A percentile compares a stretch with the other conserved stretches of the same genome.
Evolutionary conservation across 2,888 invertebrate genomes (phyloP).

Genomic region (Agonopterix subpropinquella): DNA sequence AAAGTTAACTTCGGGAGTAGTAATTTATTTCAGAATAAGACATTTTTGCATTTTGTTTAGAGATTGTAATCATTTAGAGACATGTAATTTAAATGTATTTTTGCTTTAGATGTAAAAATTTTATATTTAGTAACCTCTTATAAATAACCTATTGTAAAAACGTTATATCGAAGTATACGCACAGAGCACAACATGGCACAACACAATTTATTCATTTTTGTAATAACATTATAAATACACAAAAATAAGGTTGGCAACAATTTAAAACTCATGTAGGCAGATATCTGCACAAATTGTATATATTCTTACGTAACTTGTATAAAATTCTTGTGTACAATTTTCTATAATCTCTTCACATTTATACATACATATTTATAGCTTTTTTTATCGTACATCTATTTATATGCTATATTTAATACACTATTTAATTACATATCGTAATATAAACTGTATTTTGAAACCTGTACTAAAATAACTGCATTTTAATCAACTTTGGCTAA

Average conservation of each 20-base stretch:
- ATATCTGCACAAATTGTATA: too few species aligned
- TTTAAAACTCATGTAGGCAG: constrained; percentile 8
- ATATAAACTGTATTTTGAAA: too few species aligned
- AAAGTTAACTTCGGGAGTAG: constrained; percentile 40
- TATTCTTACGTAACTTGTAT: too few species aligned
- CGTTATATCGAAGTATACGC: constrained; percentile 13
- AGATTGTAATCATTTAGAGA: constrained; percentile 50
- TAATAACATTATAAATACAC: constrained; percentile 13
- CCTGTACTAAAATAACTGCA: too few species aligned
- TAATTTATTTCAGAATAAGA: constrained; percentile 64
- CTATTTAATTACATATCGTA: too few species aligned
- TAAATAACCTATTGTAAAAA: constrained; percentile 28
- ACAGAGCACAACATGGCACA: constrained; percentile 16
- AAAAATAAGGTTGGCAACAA: constrained; percentile 9
- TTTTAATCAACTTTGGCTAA: too few species aligned
- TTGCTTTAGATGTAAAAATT: constrained; percentile 44
- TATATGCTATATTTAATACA: too few species aligned
- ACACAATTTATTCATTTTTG: constrained; percentile 5
- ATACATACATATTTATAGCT: too few species aligned
- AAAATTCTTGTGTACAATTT: too few species aligned
- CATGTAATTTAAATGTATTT: constrained; percentile 44
- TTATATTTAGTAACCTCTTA: constrained; percentile 15
- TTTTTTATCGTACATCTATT: too few species aligned
- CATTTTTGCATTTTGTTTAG: constrained; percentile 61
- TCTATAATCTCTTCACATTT: too few species aligned